Percentiles rank a stretch among this genome's conserved stretches.
Conservation (phyloP, 1,140 invertebrate species). For the Zaprionus gabonicus region DNA sequence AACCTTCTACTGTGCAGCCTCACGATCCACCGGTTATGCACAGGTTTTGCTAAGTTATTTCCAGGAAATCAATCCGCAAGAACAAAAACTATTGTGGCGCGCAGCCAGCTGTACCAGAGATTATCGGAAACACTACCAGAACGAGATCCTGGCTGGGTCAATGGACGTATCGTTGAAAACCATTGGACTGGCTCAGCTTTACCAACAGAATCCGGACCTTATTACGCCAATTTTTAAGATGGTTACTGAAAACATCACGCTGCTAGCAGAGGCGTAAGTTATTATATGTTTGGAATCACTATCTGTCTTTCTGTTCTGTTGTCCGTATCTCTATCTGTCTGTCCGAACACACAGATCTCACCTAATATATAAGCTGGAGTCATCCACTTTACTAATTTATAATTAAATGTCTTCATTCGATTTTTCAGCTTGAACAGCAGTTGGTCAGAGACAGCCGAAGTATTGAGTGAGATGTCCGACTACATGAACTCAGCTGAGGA, state of each 20-base stretch:
- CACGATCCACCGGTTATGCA: slow-evolving; percentile 76
- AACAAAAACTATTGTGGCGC: slow-evolving; percentile 49
- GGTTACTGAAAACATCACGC: slow-evolving; percentile 45
- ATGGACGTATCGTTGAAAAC: slow-evolving; percentile 40
- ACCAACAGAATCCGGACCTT: slow-evolving; percentile 80
- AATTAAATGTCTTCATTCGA: neutral
- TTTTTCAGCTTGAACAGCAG: slow-evolving; percentile 79
- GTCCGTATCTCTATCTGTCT: too few relatives aligned
- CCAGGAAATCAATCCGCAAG: slow-evolving; percentile 39
- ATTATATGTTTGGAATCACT: neutral
- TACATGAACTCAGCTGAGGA: slow-evolving; percentile 85
- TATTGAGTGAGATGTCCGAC: slow-evolving; percentile 82
- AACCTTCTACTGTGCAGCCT: slow-evolving; percentile 86
- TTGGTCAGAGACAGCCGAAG: slow-evolving; percentile 75
- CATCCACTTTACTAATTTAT: too few relatives aligned
- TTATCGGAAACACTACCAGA: slow-evolving; percentile 40
- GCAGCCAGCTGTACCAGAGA: slow-evolving; percentile 59
- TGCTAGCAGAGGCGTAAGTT: slow-evolving; percentile 56
- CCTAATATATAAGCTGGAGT: too few relatives aligned
- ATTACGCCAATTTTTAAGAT: slow-evolving; percentile 64
- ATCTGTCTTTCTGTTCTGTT: too few relatives aligned
- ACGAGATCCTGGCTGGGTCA: slow-evolving; percentile 34
- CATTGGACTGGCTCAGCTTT: slow-evolving; percentile 79
- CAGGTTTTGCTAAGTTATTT: slow-evolving; percentile 18
- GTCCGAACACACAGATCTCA: too few relatives aligned